Conservation (phyloP, 2,797 vertebrate species). For the Pagetopsis macropterus region DNA sequence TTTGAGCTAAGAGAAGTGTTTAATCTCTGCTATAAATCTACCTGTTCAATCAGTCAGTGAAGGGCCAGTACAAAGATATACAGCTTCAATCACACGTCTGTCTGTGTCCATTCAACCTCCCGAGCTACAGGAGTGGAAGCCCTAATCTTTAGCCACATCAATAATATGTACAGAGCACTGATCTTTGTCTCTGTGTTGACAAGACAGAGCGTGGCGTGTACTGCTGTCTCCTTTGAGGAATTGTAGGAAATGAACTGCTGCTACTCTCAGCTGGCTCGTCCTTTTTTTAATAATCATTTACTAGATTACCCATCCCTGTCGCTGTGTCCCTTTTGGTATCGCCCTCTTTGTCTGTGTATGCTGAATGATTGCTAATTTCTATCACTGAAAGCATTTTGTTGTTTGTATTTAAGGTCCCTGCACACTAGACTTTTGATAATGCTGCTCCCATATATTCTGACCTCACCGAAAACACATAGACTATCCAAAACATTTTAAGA, state of each 20-base stretch:
- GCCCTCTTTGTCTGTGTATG: slow-evolving; percentile 34
- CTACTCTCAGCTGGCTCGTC: slow-evolving; percentile 63
- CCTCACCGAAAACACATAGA: neutral
- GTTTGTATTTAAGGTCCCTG: neutral
- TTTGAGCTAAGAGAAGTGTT: neutral
- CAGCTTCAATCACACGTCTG: neutral
- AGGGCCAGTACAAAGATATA: slow-evolving; percentile 9
- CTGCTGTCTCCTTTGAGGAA: slow-evolving; percentile 50
- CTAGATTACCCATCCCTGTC: slow-evolving; percentile 39
- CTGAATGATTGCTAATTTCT: slow-evolving; percentile 47
- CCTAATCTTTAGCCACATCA: slow-evolving; percentile 50
- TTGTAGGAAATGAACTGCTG: slow-evolving; percentile 61
- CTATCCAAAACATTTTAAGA: slow-evolving; percentile 9
- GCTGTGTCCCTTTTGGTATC: slow-evolving; percentile 37
- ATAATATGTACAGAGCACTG: slow-evolving; percentile 40
- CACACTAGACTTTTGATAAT: neutral
- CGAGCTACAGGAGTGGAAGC: slow-evolving; percentile 30
- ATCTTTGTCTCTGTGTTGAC: slow-evolving; percentile 53
- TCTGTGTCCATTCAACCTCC: slow-evolving; percentile 13
- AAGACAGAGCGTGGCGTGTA: slow-evolving; percentile 40
- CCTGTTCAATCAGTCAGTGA: neutral
- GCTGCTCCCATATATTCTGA: neutral
- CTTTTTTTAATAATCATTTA: slow-evolving; percentile 61
- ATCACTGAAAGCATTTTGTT: slow-evolving; percentile 21
- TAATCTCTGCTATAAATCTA: neutral